These are phyloP conservation scores for Eupithecia insigniata DNA, from an alignment of 2,888 invertebrate species.

Conservation along the genomic window DNA sequence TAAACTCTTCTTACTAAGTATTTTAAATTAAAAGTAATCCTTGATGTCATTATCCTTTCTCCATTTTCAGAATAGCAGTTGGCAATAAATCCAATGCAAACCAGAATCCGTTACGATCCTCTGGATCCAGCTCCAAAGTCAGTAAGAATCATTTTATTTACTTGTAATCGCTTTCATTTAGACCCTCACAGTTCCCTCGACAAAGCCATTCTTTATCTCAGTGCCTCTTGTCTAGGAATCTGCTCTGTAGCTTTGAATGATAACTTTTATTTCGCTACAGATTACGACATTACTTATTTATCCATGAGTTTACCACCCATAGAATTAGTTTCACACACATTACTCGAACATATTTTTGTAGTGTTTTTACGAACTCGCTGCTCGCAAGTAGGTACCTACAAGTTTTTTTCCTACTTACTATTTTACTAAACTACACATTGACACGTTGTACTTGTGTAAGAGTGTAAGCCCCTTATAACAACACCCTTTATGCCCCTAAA, in stretches of 20 bases:
- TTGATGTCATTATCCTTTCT: too few relatives aligned
- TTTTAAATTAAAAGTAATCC: too few relatives aligned
- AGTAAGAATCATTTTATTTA: slow-evolving; percentile 94
- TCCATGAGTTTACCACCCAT: background rate
- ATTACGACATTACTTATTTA: background rate
- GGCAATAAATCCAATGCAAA: slow-evolving; percentile 79
- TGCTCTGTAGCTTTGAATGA: slow-evolving; percentile 33
- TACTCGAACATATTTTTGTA: background rate
- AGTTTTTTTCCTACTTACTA: background rate
- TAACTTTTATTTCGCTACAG: slow-evolving; percentile 28
- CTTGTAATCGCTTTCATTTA: slow-evolving; percentile 75
- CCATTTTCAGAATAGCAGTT: slow-evolving; percentile 9
- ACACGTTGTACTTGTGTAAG: background rate
- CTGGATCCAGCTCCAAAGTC: slow-evolving; percentile 95
- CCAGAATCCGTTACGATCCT: slow-evolving; percentile 83
- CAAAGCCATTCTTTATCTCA: slow-evolving; percentile 6
- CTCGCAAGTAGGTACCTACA: background rate
- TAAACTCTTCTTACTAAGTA: too few relatives aligned
- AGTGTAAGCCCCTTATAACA: background rate
- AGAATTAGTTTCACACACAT: background rate
- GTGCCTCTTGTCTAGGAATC: slow-evolving; percentile 20
- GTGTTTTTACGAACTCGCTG: background rate
- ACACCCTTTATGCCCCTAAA: background rate
- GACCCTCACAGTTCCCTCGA: slow-evolving; percentile 44
- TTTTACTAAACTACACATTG: background rate